Base-by-base conservation (phyloP, 2,888 invertebrate species). In the Macrophya alboannulata region DNA sequence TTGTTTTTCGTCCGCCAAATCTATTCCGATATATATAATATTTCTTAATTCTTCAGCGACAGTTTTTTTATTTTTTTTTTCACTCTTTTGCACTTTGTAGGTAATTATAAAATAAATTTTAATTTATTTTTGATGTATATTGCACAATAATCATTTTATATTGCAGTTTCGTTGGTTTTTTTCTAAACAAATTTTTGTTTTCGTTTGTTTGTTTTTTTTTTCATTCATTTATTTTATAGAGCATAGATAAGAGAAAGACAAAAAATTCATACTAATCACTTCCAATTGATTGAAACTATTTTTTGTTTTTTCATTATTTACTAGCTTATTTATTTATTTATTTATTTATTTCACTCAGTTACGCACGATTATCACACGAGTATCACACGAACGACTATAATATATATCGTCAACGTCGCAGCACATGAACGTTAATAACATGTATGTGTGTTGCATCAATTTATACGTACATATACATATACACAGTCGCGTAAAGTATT, bases 301-400 rank as follows among this genome's bases (percentile, higher is more conserved):
- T 37, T 17, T 37, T 5, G 25, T 68, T 17, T 31, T 31, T 31
- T 3, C 31, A 31, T 31, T 25, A 31, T 37, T 25, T 68, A 12
- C 15, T 72, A 10, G 3, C 40, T 72, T 31, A 10, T 25, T 72
- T 43, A 17, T 37, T 40, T 43, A 37, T 51, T 76, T 48, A 10
- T 12, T 51, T 51, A 2, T 25, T 76, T 51, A 5, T 48, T 31
- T 6, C 12, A 43, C 9, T 51, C 17, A 31, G 15, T 48, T 37
- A 77, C 62, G 62, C 21, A 62, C 77, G 51, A 77, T 77, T 77
- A 51, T 51, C 77, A 77, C 77, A 77, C 76, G 76, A 51, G 51
- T 77, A 77, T 77, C 51, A 77, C 37, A 77, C 74, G 31, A 31
- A 31, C 31, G 31, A 31, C 3, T 31, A n/a, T n/a, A n/a, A n/a